Evolutionary conservation across 2,113 vertebrate species (phyloP).

Genomic region (Mungos mungo): DNA sequence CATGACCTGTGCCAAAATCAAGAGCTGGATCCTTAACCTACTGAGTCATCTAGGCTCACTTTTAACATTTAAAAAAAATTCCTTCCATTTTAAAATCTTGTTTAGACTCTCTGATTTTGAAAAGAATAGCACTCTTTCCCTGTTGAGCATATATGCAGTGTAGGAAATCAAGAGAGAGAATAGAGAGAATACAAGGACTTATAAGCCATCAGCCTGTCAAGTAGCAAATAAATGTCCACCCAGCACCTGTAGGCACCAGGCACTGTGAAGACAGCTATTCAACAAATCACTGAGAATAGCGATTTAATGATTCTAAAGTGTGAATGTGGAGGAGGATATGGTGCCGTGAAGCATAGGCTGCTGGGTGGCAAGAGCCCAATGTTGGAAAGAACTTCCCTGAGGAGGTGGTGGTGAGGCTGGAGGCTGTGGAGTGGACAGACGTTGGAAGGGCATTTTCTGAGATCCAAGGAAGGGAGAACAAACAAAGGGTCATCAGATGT

Average conservation of each 20-base stretch:
- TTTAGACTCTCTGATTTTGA: not conserved
- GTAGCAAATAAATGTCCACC: not conserved
- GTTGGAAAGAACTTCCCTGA: fast-evolving
- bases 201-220: not conserved
- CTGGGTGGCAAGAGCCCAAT: fast-evolving
- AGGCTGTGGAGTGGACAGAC: too few species aligned
- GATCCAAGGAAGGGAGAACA: not conserved
- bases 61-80: not conserved
- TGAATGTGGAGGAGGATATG: fast-evolving
- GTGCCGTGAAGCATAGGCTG: fast-evolving
- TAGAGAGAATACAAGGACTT: not conserved
- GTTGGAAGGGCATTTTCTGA: not conserved
- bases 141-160: not conserved
- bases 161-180: not conserved
- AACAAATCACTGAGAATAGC: fast-evolving
- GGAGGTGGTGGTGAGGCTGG: fast-evolving
- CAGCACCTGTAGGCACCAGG: not conserved
- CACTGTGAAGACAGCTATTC: not conserved
- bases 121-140: not conserved
- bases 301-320: fast-evolving
- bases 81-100: not conserved
- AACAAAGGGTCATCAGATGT: not conserved
- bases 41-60: not conserved
- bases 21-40: too few species aligned
- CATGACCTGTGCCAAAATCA: too few species aligned